Base-by-base conservation (phyloP, 2,888 invertebrate genomes). In the Isoperla grammatica region DNA sequence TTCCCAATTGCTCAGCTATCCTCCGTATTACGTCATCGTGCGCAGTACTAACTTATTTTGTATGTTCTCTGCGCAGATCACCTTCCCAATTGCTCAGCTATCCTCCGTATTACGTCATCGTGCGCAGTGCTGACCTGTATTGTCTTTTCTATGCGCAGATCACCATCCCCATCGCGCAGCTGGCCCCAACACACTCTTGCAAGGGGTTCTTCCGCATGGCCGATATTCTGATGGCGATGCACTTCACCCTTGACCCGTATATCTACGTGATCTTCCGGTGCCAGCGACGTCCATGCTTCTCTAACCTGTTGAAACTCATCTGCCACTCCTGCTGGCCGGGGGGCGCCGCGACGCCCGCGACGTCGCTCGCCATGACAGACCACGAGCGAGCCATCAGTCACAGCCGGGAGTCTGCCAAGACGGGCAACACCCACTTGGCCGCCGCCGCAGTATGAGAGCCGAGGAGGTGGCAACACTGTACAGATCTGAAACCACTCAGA, bases 211-310 rank as follows among this genome's bases (percentile, higher is more conserved):
- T 81, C 63, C 71, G 75, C 17, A 68, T 84, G 12, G 87, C 90
- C 2, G 90, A 92, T 71, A 73, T 88, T 59, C 77, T 90, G 60
- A 84, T 91, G 77, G 83, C 88, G 55, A 73, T 90, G 56, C 91
- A 93, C 75, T 92, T 91, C 74, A 85, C 88, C 29, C 79, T 90
- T 63, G 88, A 92, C 74, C 92, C 92, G 1, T 87, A 88, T 68
- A 82, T 91, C 57, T 92, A 91, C 74, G 90, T 91, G 53, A 77
- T 90, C 23, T 81, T 87, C 72, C 80, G 87, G 61, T 78, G 78
- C 60, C 77, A 78, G 12, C 61, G 65, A 13, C 61, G 62, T 2
- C 59, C 63, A 0, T 63, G 65, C 13, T 53, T 63, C 37, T 60
- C 60, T 9, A 59, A 58, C 13, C 37, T 63, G 39, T 43, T 65